Conservation (phyloP, 2,113 vertebrate species). For the Gymnocephalus cernua region DNA sequence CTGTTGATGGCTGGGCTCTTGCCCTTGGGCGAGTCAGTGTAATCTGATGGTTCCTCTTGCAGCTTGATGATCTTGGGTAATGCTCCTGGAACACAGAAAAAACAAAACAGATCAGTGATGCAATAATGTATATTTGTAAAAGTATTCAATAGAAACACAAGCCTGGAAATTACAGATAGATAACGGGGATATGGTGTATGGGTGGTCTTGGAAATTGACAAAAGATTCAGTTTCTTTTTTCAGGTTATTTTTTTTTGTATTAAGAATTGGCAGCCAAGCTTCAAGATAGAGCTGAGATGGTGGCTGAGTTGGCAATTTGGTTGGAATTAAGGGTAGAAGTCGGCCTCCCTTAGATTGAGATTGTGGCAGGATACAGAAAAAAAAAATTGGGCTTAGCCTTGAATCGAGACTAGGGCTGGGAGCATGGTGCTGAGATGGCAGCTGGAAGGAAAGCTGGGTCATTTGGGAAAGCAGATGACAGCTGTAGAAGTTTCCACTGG, state of each 20-base stretch:
- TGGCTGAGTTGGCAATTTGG: constrained; percentile 3
- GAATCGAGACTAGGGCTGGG: constrained; percentile 50
- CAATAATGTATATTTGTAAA: background rate
- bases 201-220: background rate
- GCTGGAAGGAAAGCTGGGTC: constrained; percentile 72
- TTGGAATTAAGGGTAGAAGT: background rate
- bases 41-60: constrained; percentile 88
- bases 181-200: background rate
- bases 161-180: background rate
- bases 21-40: constrained; percentile 85
- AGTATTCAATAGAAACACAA: background rate
- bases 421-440: constrained; percentile 64
- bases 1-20: constrained; percentile 82
- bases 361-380: constrained; percentile 2
- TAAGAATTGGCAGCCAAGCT: constrained; percentile 11
- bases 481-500: constrained; percentile 81
- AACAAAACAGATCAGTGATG: constrained; percentile 3
- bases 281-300: background rate
- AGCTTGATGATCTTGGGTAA: constrained; percentile 90
- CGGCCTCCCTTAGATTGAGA: constrained; percentile 19
- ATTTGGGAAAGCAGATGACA: constrained; percentile 80
- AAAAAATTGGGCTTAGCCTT: constrained; percentile 42
- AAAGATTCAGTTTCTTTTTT: background rate
- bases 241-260: background rate
- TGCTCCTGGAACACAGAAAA: constrained; percentile 77